Evolutionary conservation across 2,113 vertebrate genomes (phyloP).

Genomic region (Neolamprologus longior): DNA sequence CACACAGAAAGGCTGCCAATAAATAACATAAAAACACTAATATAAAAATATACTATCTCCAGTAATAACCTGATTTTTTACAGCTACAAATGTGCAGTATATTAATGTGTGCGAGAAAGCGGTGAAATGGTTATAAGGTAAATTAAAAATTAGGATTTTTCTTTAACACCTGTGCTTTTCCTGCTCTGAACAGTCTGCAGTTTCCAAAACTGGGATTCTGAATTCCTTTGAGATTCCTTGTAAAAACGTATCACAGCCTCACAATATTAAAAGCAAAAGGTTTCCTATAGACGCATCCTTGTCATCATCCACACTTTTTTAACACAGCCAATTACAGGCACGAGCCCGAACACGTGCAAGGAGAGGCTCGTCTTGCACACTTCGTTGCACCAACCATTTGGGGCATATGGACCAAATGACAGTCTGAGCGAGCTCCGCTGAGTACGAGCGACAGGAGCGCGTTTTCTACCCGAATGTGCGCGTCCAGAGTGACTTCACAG

Average conservation of each 20-base stretch:
- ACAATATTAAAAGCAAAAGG: neutral
- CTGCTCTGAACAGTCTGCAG: rapidly evolving
- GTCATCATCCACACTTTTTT: neutral
- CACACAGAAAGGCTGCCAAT: neutral
- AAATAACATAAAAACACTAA: neutral
- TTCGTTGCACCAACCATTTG: constrained; percentile 34
- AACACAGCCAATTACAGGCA: constrained; percentile 41
- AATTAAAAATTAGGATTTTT: no score
- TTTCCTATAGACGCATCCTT: constrained; percentile 1
- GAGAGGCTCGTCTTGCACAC: constrained; percentile 29
- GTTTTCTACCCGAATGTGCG: neutral
- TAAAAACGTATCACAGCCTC: rapidly evolving
- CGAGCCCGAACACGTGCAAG: constrained; percentile 42
- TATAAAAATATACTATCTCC: neutral
- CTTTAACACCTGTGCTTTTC: no score
- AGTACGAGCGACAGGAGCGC: neutral
- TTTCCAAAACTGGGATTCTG: neutral
- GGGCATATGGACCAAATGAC: constrained; percentile 2
- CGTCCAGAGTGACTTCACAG: neutral
- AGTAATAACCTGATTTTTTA: neutral
- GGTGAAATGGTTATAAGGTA: rapidly evolving
- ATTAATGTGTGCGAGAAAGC: neutral
- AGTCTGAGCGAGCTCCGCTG: neutral
- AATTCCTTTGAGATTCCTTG: neutral
- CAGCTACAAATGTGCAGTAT: neutral